Evolutionary conservation across 1,140 invertebrate species (phyloP), one percentile per base, ranked within the genome.

Genomic region (Drosophila pectinifera): DNA sequence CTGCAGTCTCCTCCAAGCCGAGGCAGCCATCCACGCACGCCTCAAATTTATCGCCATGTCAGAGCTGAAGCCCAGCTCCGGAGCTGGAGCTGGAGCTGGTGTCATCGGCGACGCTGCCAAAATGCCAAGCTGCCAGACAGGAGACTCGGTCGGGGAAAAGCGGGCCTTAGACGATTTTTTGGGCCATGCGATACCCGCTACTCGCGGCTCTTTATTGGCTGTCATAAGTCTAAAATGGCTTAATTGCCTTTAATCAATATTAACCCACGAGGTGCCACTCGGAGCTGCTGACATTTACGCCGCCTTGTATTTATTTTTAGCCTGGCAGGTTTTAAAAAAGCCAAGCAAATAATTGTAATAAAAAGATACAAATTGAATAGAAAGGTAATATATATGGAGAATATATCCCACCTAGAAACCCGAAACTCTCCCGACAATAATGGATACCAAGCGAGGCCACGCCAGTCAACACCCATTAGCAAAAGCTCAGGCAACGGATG

Each of bases 21-120:
- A 54, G 68, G 55, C 24, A 65, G 8, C 57, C 84, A 59, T 79
- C 83, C 83, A 86, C 83, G 83, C 83, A 86, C 78, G 72, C 55
- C 63, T 63, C 83, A 86, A 79, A 86, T 86, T 86, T 86, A 86
- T 86, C 80, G 64, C 80, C 75, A 62, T 58, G 73, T 77, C 63
- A 56, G 42, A 51, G 65, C 26, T 54, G 43, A 45, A 62, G 65
- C 34, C 28, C 61, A 36, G 26, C 26, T 46, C 28, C 58, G n/a
- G 34, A 56, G 59, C 54, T 49, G 46, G 43, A 51, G 56, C 18
- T 42, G 48, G 58, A 53, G 63, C 63, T 77, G 83, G 82, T 86
- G 82, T 86, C 82, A 86, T 86, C 84, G 82, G 77, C 82, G 69
- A 64, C 81, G 64, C 45, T 74, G 82, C 74, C 74, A 76, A 79